Evolutionary conservation across 2,797 vertebrate species (phyloP).

Genomic region (Schizopygopsis pylzovi): DNA sequence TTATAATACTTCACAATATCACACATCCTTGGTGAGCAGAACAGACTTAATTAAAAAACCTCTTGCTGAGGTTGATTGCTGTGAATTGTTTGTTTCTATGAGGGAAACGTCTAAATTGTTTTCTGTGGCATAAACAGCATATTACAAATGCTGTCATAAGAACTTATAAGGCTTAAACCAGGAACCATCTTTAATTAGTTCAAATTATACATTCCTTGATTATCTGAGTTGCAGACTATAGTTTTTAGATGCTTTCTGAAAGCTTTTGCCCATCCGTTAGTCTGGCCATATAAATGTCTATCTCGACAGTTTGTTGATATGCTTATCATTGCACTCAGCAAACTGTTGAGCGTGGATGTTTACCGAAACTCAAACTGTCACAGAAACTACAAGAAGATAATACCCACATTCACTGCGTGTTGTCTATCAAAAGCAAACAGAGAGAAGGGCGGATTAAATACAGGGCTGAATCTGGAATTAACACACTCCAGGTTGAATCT

Average conservation of each 20-base stretch:
- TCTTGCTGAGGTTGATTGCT: background rate
- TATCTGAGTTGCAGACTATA: background rate
- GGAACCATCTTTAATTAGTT: background rate
- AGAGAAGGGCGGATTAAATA: conserved; percentile 40
- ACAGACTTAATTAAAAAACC: background rate
- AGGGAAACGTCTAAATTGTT: background rate
- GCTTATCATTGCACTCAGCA: conserved; percentile 21
- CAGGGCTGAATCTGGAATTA: background rate
- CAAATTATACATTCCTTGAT: background rate
- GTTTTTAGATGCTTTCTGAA: background rate
- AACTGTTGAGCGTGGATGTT: conserved; percentile 30
- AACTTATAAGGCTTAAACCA: background rate
- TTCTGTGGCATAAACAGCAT: background rate
- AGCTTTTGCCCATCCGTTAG: background rate
- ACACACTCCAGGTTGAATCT: conserved; percentile 33
- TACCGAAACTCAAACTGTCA: conserved; percentile 25
- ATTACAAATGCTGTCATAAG: background rate
- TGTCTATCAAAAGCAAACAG: conserved; percentile 31
- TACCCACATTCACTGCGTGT: background rate
- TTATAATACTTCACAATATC: background rate
- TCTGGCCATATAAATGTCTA: conserved; percentile 1
- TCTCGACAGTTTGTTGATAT: conserved; percentile 16
- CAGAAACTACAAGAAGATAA: conserved; percentile 3
- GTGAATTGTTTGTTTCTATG: background rate
- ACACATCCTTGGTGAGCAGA: background rate